Conservation (phyloP, 92 coral and sea anemone species). For the Phymanthus crucifer region DNA sequence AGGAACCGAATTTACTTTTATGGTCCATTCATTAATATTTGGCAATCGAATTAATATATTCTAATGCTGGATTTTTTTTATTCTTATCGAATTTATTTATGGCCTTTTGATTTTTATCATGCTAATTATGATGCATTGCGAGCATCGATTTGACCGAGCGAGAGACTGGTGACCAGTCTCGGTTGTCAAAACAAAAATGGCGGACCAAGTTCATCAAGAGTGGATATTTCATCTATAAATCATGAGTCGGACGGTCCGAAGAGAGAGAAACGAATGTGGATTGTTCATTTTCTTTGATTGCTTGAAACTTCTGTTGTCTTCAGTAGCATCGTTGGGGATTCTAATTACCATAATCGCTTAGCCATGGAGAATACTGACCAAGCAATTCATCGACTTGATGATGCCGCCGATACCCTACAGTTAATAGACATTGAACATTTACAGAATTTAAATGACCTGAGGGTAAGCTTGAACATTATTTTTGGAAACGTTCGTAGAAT, state of each 20-base stretch:
- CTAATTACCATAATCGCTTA: not conserved
- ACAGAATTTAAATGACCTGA: constrained; percentile 5
- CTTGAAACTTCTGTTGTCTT: constrained; percentile 7
- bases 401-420: constrained; percentile 5
- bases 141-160: too few relatives aligned
- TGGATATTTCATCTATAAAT: too few relatives aligned
- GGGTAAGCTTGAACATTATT: constrained; percentile 4
- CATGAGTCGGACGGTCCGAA: constrained; percentile 4
- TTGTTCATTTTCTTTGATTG: not conserved
- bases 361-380: constrained; percentile 6
- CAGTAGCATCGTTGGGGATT: not conserved
- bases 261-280: constrained; percentile 5
- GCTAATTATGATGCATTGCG: too few relatives aligned
- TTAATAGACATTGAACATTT: constrained; percentile 6
- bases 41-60: too few relatives aligned
- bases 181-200: too few relatives aligned
- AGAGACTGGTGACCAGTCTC: too few relatives aligned
- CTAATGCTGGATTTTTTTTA: too few relatives aligned
- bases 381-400: not conserved
- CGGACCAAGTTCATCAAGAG: too few relatives aligned
- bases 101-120: too few relatives aligned
- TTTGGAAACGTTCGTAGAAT: not conserved
- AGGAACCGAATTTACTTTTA: too few relatives aligned
- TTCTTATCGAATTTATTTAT: too few relatives aligned
- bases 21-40: too few relatives aligned